Base-by-base conservation (phyloP, 2,113 vertebrate species). In the Dasyornis broadbenti region DNA sequence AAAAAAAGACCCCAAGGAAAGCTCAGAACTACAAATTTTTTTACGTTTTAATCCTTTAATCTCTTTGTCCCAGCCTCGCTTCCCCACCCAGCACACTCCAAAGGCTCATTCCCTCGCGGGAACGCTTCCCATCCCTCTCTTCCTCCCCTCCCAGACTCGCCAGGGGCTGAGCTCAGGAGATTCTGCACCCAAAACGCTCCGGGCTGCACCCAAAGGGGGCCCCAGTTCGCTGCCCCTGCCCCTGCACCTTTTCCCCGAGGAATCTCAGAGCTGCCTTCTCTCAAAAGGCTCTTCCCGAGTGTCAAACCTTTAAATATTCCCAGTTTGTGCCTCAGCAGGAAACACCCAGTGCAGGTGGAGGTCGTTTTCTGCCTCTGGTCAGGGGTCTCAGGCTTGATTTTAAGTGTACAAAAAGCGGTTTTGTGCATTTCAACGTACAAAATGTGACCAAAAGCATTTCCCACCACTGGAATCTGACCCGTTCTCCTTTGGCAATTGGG, bases 121-220 rank as follows among this genome's bases (percentile, higher is more conserved):
- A 77, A 8, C 8, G 1, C 2, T 27, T 10, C 28, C 45, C 13
- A 21, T 2, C 13, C 30, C 20, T 8, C n/a, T 9, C 6, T 20
- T 42, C 37, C 22, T 65, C 30, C n/a, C 26, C 35, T 75, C 22
- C 1, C 0, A 37, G 26, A 4, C 20, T 65, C 49, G 21, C 13
- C 35, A 5, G 35, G n/a, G 22, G 45, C 39, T 50, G 61, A 44
- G 39, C 23, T n/a, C 37, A 13, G 50, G 73, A 45, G 54, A 9
- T 64, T 16, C 52, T 76, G 33, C 15, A 26, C 17, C 42, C 52
- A 15, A 30, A 56, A 20, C 59, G 11, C 47, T 60, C 73, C 42
- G 23, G 15, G 4, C 14, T 84, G 27, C 5, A 1, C 50, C 35
- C 52, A 13, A 10, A 57, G 2, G 15, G 0, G 12, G 10, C 21